A percentile compares a stretch with the other conserved stretches of the same genome.
phyloP scores from a whole-genome alignment of 2,797 vertebrate genomes.

The Capromys pilorides region DNA sequence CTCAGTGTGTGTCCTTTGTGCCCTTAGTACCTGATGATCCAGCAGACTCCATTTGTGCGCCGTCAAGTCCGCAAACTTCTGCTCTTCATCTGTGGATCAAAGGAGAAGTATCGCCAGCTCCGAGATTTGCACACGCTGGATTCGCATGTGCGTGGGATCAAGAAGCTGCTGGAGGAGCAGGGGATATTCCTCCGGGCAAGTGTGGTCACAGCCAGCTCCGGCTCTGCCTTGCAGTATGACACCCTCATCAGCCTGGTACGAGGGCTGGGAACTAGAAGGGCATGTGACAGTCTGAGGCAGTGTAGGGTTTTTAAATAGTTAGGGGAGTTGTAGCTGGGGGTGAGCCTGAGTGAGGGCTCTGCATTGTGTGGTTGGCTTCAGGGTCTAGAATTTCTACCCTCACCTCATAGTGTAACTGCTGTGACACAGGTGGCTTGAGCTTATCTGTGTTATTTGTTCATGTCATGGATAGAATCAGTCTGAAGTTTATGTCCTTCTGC shows the following conservation, averaged over 20 bases:
- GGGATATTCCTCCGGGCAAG: constrained; percentile 96
- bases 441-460: not conserved
- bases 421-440: not conserved
- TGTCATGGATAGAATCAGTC: not conserved
- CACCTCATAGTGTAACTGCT: not conserved
- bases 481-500: not conserved
- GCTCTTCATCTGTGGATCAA: constrained; percentile 98
- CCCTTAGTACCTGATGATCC: constrained; percentile 96
- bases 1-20: not conserved
- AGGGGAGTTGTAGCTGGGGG: not conserved
- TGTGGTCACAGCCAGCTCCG: constrained; percentile 96
- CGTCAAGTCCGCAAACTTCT: constrained; percentile 98
- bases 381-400: not conserved
- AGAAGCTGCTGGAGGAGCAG: constrained; percentile 97
- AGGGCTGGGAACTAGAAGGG: not conserved
- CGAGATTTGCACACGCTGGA: constrained; percentile 97
- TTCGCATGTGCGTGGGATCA: constrained; percentile 96
- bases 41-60: constrained; percentile 97
- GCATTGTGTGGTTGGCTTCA: not conserved
- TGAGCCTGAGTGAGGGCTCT: not conserved
- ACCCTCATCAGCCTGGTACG: constrained; percentile 96
- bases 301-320: not conserved
- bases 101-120: constrained; percentile 98
- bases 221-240: constrained; percentile 97
- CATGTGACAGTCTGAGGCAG: not conserved